Evolutionary conservation across 2,113 vertebrate species (phyloP), one percentile per base, ranked within the genome.

Genomic region (Carassius carassius): DNA sequence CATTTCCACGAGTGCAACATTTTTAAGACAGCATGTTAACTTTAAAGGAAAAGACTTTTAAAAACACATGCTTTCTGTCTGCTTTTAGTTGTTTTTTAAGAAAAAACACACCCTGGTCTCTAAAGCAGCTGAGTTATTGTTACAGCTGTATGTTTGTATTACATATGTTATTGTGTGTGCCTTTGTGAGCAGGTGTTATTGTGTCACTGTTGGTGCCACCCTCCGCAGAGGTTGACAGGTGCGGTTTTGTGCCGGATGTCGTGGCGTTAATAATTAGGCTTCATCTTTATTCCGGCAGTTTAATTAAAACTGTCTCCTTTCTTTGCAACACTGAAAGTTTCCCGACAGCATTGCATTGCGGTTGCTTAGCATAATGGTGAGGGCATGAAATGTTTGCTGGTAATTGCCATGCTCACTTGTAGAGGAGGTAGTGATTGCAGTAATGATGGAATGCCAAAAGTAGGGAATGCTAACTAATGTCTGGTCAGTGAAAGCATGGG

Each of bases 291-390:
- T 89, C 83, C 73, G 81, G 84, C 81, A 77, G 84, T 87, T 92
- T 92, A 91, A 92, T 94, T 90, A 90, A 87, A 88, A 69, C 79
- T 87, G 80, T 91, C 86, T 91, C 67, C 86, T 88, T 87, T 85
- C 63, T 89, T 62, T 86, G 41, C 69, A 81, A 75, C 88, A 73
- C 41, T 82, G 47, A 62, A 62, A 62, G 32, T 85, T 87, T 47
- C 67, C 44, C 81, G 25, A 37, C 78, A 75, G 70, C 84, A 78
- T 14, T n/a, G n/a, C 14, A 63, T 47, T 65, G 21, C 4, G 29
- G 25, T 41, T 75, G 70, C 17, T 41, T 60, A 85, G 73, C 16
- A 13, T 54, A 21, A 32, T 49, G 54, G 51, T 25, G 69, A 63
- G 29, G 56, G 9, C 41, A 56, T 81, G 8, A 82, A 13, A 41